Conservation (phyloP, 2,113 vertebrate genomes). For the Cairina moschata region DNA sequence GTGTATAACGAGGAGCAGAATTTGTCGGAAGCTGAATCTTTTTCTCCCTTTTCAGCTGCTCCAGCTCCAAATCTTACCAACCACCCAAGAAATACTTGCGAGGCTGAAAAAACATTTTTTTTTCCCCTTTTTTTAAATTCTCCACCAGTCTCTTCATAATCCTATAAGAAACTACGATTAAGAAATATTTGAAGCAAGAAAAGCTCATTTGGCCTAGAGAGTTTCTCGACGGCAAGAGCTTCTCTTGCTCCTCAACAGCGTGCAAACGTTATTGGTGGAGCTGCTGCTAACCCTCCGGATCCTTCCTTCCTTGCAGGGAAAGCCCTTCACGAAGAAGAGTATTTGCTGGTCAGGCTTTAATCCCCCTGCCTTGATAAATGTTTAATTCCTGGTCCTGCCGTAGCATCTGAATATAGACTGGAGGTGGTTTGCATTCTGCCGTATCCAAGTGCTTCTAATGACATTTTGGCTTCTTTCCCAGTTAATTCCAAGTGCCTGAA, state of each 20-base stretch:
- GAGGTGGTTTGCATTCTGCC: conserved; percentile 52
- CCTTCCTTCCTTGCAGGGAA: conserved; percentile 43
- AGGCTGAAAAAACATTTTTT: conserved; percentile 3
- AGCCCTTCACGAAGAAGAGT: conserved; percentile 51
- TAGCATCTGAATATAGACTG: conserved; percentile 46
- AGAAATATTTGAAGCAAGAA: conserved; percentile 68
- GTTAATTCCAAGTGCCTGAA: conserved; percentile 64
- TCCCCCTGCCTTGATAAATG: conserved; percentile 58
- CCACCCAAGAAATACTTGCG: conserved; percentile 34
- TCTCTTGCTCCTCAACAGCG: conserved; percentile 17
- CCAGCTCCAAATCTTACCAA: conserved; percentile 55
- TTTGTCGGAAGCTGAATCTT: not conserved
- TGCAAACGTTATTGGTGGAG: not conserved
- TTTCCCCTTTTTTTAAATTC: conserved; percentile 25
- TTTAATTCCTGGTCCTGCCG: conserved; percentile 67
- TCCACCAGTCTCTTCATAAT: conserved; percentile 64
- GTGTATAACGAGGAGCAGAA: conserved; percentile 50
- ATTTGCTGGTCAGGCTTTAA: conserved; percentile 68
- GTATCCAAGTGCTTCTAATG: conserved; percentile 65
- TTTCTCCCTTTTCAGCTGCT: conserved; percentile 28
- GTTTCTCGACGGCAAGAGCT: not conserved
- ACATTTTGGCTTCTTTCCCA: conserved; percentile 74
- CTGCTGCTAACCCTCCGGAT: conserved; percentile 15
- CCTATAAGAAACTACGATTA: conserved; percentile 74
- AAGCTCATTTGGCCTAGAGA: conserved; percentile 65